These are phyloP conservation scores for Nibea coibor DNA, from an alignment of 2,113 vertebrate genomes.

Conservation along the genomic window DNA sequence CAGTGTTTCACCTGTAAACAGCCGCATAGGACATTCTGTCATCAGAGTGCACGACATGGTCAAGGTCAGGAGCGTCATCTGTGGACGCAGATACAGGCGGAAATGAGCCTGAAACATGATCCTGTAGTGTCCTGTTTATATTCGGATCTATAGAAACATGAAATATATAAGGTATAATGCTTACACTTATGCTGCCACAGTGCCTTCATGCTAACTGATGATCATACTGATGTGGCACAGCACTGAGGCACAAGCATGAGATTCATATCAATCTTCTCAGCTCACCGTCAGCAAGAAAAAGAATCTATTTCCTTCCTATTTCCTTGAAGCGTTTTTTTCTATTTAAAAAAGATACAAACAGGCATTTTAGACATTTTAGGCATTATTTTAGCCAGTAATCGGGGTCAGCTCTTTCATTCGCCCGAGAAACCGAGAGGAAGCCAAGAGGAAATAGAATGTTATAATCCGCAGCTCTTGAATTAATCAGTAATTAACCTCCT, in stretches of 20 bases:
- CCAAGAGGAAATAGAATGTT: neutral
- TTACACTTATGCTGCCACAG: no score
- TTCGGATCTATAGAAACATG: neutral
- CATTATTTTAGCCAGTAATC: no score
- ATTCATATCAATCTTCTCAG: neutral
- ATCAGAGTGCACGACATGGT: neutral
- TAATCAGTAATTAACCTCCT: slow-evolving; percentile 59
- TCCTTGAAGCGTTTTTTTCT: neutral
- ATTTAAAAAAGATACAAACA: neutral
- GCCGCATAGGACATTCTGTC: neutral
- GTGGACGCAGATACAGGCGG: neutral
- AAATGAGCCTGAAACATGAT: neutral
- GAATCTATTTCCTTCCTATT: neutral
- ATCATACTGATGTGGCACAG: neutral
- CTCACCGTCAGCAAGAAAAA: neutral
- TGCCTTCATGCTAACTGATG: neutral
- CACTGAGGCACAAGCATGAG: neutral
- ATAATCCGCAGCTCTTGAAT: slow-evolving; percentile 25
- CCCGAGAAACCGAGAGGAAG: neutral
- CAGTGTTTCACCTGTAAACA: slow-evolving; percentile 65
- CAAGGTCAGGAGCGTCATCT: slow-evolving; percentile 48
- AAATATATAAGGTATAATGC: neutral
- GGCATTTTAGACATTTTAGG: neutral
- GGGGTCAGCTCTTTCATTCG: neutral
- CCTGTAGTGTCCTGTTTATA: neutral